Evolutionary conservation across 2,888 invertebrate genomes (phyloP).

Genomic region (Branchinecta sandiegonensis): DNA sequence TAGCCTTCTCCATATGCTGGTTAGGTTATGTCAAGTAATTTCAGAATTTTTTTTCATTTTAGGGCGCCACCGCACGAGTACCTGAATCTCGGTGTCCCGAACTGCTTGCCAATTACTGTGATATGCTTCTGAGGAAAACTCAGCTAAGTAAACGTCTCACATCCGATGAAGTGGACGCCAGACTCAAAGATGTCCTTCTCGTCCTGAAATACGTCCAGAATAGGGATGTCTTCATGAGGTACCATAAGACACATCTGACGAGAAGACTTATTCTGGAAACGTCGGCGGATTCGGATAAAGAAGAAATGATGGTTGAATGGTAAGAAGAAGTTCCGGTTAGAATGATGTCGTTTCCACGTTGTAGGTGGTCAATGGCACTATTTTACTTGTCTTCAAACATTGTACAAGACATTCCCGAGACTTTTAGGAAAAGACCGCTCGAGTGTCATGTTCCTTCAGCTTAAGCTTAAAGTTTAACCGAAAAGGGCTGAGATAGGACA

Average conservation of each 20-base stretch:
- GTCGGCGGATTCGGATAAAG: constrained; percentile 96
- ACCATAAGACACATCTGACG: constrained; percentile 95
- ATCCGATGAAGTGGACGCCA: constrained; percentile 88
- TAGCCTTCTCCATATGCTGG: constrained; percentile 29
- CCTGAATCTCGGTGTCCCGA: constrained; percentile 99
- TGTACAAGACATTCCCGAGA: too few relatives aligned
- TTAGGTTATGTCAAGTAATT: too few relatives aligned
- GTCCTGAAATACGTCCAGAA: constrained; percentile 98
- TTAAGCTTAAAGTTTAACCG: too few relatives aligned
- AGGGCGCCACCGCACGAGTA: constrained; percentile 17
- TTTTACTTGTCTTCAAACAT: too few relatives aligned
- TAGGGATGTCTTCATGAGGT: constrained; percentile 99
- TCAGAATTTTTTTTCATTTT: constrained; percentile 28
- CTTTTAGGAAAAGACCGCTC: too few relatives aligned
- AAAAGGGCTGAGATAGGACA: too few relatives aligned
- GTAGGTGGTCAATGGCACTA: too few relatives aligned
- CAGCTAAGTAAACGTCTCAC: constrained; percentile 90
- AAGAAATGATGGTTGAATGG: constrained; percentile 99
- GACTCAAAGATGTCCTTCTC: constrained; percentile 79
- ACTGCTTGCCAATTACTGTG: constrained; percentile 96
- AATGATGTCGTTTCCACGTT: neutral
- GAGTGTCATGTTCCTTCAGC: too few relatives aligned
- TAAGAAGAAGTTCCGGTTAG: constrained; percentile 30
- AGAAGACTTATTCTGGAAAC: constrained; percentile 90
- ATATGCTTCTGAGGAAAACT: constrained; percentile 92